Percentiles rank a stretch among this genome's conserved stretches.
Conservation (phyloP, 1,140 invertebrate genomes). For the Scaptomyza pallida region DNA sequence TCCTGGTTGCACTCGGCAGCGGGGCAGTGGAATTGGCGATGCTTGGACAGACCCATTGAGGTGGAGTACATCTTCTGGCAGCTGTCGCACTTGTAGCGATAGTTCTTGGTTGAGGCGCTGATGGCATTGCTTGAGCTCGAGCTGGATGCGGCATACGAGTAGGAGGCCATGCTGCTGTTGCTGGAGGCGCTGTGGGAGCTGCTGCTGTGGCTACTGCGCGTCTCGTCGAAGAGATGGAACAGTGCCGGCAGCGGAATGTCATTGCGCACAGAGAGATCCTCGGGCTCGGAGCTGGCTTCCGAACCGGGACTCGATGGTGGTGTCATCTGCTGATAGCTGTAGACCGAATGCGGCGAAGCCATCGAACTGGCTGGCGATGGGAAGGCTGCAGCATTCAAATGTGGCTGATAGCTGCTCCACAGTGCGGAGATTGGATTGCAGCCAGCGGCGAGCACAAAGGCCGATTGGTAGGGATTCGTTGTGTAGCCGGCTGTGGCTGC, state of each 20-base stretch:
- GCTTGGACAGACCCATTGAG: constrained; percentile 96
- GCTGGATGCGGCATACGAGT: constrained; percentile 42
- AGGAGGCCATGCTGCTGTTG: constrained; percentile 85
- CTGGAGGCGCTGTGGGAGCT: constrained; percentile 54
- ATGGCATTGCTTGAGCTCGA: constrained; percentile 42
- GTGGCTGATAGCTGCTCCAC: constrained; percentile 77
- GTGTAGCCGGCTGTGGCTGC: constrained; percentile 66
- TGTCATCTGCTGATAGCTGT: constrained; percentile 79
- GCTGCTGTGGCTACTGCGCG: constrained; percentile 33
- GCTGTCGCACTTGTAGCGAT: constrained; percentile 93
- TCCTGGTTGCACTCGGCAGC: constrained; percentile 85
- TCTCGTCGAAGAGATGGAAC: constrained; percentile 79
- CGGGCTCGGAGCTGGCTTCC: constrained; percentile 71
- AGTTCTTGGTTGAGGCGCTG: constrained; percentile 82
- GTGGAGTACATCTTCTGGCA: constrained; percentile 98
- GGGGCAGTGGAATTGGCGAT: constrained; percentile 97
- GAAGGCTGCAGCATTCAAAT: constrained; percentile 56
- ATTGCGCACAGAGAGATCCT: constrained; percentile 80
- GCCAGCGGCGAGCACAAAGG: constrained; percentile 76
- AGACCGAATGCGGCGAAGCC: constrained; percentile 68
- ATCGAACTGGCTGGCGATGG: constrained; percentile 74
- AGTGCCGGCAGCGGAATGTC: constrained; percentile 80
- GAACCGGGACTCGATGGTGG: constrained; percentile 81
- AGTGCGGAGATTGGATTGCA: constrained; percentile 77
- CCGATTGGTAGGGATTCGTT: constrained; percentile 74